Percentiles rank a stretch among this genome's conserved stretches.
phyloP scores from a whole-genome alignment of 2,888 invertebrate genomes.

The Drosophila helvetica region DNA sequence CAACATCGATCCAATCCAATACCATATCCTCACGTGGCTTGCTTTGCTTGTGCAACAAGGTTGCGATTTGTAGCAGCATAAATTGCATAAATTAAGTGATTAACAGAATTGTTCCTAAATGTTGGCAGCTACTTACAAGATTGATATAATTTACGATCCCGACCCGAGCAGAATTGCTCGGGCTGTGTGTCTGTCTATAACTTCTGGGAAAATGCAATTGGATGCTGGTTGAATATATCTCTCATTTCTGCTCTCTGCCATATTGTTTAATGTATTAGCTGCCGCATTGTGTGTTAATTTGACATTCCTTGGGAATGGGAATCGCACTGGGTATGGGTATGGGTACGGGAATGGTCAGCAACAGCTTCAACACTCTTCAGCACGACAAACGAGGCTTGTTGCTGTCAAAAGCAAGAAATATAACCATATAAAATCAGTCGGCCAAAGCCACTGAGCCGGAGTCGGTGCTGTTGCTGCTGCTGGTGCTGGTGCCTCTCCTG shows the following conservation, averaged over 20 bases:
- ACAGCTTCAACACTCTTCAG: slow-evolving; percentile 61
- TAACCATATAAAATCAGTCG: slow-evolving; percentile 77
- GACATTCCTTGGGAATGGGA: slow-evolving; percentile 67
- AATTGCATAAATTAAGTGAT: slow-evolving; percentile 75
- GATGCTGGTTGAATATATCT: background rate
- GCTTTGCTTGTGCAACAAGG: slow-evolving; percentile 61
- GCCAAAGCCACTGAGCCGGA: slow-evolving; percentile 57
- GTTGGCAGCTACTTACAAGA: slow-evolving; percentile 73
- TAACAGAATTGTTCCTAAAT: slow-evolving; percentile 72
- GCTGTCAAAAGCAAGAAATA: slow-evolving; percentile 75
- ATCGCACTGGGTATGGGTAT: slow-evolving; percentile 12
- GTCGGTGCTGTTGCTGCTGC: slow-evolving; percentile 3
- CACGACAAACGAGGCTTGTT: slow-evolving; percentile 74
- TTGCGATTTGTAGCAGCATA: slow-evolving; percentile 72
- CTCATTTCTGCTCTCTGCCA: slow-evolving; percentile 11
- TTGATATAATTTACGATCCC: slow-evolving; percentile 65
- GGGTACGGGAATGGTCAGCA: slow-evolving; percentile 42
- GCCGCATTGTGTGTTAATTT: slow-evolving; percentile 76
- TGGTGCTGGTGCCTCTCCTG: slow-evolving; percentile 42
- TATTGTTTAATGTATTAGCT: slow-evolving; percentile 76
- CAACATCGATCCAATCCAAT: background rate
- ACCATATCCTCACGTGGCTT: background rate
- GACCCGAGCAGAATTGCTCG: background rate
- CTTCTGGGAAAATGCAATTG: slow-evolving; percentile 62
- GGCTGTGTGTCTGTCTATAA: slow-evolving; percentile 48